Percentiles rank a stretch among this genome's conserved stretches.
These are phyloP conservation scores for Lates calcarifer DNA, from an alignment of 2,113 vertebrate species.

Conservation along the genomic window DNA sequence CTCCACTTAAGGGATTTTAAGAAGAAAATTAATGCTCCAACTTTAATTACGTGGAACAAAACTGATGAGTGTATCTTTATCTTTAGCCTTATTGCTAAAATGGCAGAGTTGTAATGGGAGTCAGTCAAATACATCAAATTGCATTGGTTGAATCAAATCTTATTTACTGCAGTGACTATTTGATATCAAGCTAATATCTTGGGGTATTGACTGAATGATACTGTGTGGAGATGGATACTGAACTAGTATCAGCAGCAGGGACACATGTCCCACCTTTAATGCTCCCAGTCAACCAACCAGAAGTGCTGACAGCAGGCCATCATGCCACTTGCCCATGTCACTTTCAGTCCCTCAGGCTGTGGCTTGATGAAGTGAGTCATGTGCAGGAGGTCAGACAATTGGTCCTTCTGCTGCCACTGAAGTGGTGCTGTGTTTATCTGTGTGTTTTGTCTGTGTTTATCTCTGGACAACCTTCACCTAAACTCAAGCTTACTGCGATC, in stretches of 20 bases:
- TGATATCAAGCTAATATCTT: background rate
- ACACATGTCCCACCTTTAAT: too few relatives aligned
- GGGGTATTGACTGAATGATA: background rate
- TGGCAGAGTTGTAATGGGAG: background rate
- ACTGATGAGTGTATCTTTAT: background rate
- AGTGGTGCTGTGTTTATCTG: conserved; percentile 57
- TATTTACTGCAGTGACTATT: background rate
- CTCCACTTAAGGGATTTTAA: background rate
- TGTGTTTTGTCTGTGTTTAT: conserved; percentile 67
- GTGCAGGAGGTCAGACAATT: conserved; percentile 42
- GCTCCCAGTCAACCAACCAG: background rate
- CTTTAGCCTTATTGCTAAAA: background rate
- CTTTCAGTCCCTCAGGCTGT: conserved; percentile 24
- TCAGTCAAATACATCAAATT: background rate
- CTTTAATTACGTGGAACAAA: background rate
- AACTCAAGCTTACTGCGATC: conserved; percentile 56
- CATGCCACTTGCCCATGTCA: conserved; percentile 12
- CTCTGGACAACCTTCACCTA: conserved; percentile 77
- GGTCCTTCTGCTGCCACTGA: conserved; percentile 25
- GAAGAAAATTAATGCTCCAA: background rate
- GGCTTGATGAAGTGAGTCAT: conserved; percentile 57
- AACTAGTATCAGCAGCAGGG: background rate
- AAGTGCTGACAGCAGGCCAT: background rate
- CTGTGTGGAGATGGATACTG: background rate
- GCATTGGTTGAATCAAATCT: background rate